Conservation (phyloP, 2,113 vertebrate genomes). For the Sisor rabdophorus region DNA sequence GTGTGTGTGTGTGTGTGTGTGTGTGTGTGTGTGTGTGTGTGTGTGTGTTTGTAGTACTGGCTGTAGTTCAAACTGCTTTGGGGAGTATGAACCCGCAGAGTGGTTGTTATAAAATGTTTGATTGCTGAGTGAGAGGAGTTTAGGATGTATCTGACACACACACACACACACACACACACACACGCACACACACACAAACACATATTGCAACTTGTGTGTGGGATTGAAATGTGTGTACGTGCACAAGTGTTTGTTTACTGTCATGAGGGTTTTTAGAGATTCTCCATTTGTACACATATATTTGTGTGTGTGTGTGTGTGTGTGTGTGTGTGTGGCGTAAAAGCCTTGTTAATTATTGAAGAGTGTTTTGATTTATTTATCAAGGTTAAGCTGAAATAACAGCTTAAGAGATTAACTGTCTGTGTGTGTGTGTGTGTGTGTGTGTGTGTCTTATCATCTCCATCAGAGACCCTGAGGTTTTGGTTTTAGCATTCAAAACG, state of each 20-base stretch:
- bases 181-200: constrained; percentile 34
- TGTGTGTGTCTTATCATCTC: constrained; percentile 14
- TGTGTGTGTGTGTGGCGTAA: constrained; percentile 40
- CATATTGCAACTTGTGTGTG: constrained; percentile 21
- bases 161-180: constrained; percentile 22
- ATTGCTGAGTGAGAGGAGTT: constrained; percentile 38
- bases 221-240: not conserved
- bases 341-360: constrained; percentile 53
- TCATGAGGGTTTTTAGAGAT: not conserved
- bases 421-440: constrained; percentile 32
- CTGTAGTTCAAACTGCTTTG: constrained; percentile 27
- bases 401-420: constrained; percentile 38
- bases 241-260: constrained; percentile 20
- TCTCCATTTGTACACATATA: not conserved
- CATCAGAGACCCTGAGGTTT: not conserved
- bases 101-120: constrained; percentile 38
- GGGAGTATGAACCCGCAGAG: constrained; percentile 36
- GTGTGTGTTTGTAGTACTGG: constrained; percentile 24
- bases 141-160: constrained; percentile 18
- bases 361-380: constrained; percentile 53
- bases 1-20: not conserved
- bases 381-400: constrained; percentile 57
- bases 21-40: not conserved
- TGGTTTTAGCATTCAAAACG: not conserved
- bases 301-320: constrained; percentile 27